Evolutionary conservation across 1,140 invertebrate genomes (phyloP).

Genomic region (Oscheius sp.): DNA sequence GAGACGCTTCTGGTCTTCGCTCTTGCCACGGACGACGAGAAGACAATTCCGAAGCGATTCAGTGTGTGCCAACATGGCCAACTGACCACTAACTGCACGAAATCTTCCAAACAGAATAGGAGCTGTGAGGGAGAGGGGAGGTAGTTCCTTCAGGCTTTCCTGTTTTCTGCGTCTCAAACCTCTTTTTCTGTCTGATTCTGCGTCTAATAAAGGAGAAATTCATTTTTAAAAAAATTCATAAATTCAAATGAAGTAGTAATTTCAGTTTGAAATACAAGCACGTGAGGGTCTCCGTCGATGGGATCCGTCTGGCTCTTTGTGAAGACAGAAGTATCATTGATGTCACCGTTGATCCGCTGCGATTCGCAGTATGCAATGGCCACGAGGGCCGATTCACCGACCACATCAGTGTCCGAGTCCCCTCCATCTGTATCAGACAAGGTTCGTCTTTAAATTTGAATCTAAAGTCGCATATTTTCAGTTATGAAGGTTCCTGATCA

Average conservation of each 20-base stretch:
- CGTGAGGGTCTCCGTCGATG: conserved; percentile 83
- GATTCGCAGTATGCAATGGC: conserved; percentile 48
- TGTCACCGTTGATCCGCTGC: conserved; percentile 64
- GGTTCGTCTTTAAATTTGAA: too few relatives aligned
- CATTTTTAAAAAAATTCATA: too few relatives aligned
- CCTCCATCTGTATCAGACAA: conserved; percentile 6
- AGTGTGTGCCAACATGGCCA: conserved; percentile 81
- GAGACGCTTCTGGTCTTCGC: conserved; percentile 84
- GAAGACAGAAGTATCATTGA: conserved; percentile 72
- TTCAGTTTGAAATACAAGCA: conserved; percentile 95
- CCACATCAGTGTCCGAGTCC: conserved; percentile 37
- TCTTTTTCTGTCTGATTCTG: too few relatives aligned
- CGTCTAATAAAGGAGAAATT: too few relatives aligned
- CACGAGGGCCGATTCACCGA: conserved; percentile 46
- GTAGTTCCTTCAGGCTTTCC: too few relatives aligned
- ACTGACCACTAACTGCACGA: conserved; percentile 72
- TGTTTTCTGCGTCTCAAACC: too few relatives aligned
- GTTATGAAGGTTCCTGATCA: not conserved
- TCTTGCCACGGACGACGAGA: conserved; percentile 81
- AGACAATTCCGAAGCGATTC: conserved; percentile 74
- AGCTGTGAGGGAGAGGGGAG: conserved; percentile 68
- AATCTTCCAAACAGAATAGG: conserved; percentile 55
- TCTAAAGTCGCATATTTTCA: too few relatives aligned
- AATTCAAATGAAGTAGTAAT: too few relatives aligned
- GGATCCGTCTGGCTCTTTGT: conserved; percentile 83